Base-by-base conservation (phyloP, 2,888 invertebrate species). In the Steinernema hermaphroditum region DNA sequence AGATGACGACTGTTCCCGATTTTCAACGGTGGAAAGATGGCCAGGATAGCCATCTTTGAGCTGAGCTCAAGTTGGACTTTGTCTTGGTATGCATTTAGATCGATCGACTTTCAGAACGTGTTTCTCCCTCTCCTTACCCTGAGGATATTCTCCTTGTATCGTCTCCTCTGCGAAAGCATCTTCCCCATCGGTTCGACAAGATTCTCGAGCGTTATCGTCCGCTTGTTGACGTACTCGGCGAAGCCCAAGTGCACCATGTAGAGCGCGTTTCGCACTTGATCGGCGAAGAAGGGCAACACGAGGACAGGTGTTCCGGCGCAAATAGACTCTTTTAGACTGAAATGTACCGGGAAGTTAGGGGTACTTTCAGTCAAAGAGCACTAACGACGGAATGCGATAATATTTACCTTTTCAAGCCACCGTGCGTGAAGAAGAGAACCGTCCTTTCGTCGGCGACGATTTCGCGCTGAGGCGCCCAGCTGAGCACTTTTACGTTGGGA, bases 401-500 rank as follows among this genome's bases (percentile, higher is more conserved):
- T n/a, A n/a, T n/a, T n/a, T 46, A 77, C 78, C 79, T 78, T 70
- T 81, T 81, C 37, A 81, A 46, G 22, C 81, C 81, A 12, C 80
- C 81, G 49, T 81, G 81, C 9, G 79, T 79, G 49, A 81, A 75
- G 75, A 81, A 81, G 16, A 77, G 70, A 16, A 72, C 70, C 2
- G 81, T 81, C 34, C 79, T 79, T 37, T 72, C 73, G 69, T 80
- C 79, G 1, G 74, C 57, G 19, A 81, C 72, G 43, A 81, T 75
- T 57, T 80, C 81, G 43, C 78, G 77, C 72, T 81, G 81, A 0
- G 81, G 81, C 0, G 80, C 80, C 81, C 81, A 81, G 22, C 74
- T 75, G 12, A 75, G 70, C 2, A 78, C n/a, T 49, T 73, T 74
- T 1, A 81, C 70, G 70, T 80, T 77, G 2, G 68, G 46, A 8